phyloP scores from a whole-genome alignment of 2,797 vertebrate species.

The Poeciliopsis gracilis region DNA sequence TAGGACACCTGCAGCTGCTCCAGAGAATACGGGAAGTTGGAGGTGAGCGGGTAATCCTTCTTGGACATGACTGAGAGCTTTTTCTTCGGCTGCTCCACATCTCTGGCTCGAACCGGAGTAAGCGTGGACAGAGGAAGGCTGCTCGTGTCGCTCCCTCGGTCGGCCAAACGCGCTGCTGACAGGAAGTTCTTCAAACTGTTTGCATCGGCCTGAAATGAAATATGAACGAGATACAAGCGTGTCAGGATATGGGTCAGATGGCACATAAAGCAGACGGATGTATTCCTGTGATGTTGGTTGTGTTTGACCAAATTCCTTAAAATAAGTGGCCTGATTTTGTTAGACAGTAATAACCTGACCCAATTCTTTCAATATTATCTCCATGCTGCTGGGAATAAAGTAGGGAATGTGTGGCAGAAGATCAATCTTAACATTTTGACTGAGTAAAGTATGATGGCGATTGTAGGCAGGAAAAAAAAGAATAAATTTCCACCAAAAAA shows the following conservation, averaged over 20 bases:
- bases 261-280: not conserved
- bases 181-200: constrained; percentile 91
- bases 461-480: no score
- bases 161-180: constrained; percentile 88
- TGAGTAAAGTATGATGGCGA: not conserved
- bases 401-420: not conserved
- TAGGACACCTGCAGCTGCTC: constrained; percentile 95
- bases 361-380: constrained; percentile 36
- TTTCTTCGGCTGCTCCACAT: constrained; percentile 94
- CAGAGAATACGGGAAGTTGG: constrained; percentile 90
- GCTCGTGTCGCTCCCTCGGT: constrained; percentile 82
- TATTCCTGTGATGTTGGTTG: not conserved
- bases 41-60: constrained; percentile 93
- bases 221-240: not conserved
- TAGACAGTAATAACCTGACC: constrained; percentile 54
- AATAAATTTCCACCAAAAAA: no score
- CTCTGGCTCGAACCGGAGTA: constrained; percentile 86
- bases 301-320: constrained; percentile 28
- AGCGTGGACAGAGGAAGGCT: constrained; percentile 84
- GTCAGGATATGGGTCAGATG: not conserved
- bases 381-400: constrained; percentile 20
- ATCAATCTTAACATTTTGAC: not conserved
- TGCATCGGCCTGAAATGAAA: constrained; percentile 83
- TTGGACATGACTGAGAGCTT: constrained; percentile 90
- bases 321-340: constrained; percentile 56